A percentile compares a stretch with the other conserved stretches of the same genome.
phyloP scores from a whole-genome alignment of 1,140 invertebrate species.

The Steinernema feltiae region DNA sequence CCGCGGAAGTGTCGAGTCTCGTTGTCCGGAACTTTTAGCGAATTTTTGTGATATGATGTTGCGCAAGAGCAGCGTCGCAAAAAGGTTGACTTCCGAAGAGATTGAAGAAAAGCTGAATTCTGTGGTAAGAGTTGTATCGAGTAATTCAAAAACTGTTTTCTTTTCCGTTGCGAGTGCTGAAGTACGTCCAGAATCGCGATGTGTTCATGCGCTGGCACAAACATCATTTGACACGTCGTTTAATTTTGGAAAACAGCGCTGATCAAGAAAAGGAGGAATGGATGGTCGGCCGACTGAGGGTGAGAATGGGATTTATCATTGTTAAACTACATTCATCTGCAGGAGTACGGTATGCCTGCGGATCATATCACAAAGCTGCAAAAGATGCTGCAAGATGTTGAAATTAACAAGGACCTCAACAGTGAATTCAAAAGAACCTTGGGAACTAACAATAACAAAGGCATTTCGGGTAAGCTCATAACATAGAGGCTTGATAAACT shows the following conservation, averaged over 20 bases:
- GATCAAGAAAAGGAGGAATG: conserved; percentile 99
- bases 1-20: conserved; percentile 68
- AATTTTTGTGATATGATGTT: conserved; percentile 99
- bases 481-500: background rate
- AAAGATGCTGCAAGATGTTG: conserved; percentile 85
- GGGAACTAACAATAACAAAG: conserved; percentile 51
- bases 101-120: conserved; percentile 85
- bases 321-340: conserved; percentile 26
- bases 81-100: conserved; percentile 91
- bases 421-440: conserved; percentile 55
- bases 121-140: conserved; percentile 67
- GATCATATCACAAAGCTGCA: conserved; percentile 98
- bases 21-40: conserved; percentile 94
- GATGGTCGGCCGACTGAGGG: conserved; percentile 70
- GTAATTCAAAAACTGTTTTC: conserved; percentile 29
- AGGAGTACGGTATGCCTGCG: conserved; percentile 91
- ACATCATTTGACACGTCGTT: conserved; percentile 86
- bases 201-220: conserved; percentile 99
- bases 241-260: conserved; percentile 89
- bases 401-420: conserved; percentile 96
- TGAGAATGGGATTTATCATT: conserved; percentile 12
- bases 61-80: conserved; percentile 88
- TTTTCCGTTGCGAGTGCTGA: conserved; percentile 78
- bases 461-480: conserved; percentile 20
- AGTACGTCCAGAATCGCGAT: conserved; percentile 99